A percentile compares a stretch with the other conserved stretches of the same genome.
phyloP scores from a whole-genome alignment of 2,797 vertebrate species.

The Carduelis carduelis region DNA sequence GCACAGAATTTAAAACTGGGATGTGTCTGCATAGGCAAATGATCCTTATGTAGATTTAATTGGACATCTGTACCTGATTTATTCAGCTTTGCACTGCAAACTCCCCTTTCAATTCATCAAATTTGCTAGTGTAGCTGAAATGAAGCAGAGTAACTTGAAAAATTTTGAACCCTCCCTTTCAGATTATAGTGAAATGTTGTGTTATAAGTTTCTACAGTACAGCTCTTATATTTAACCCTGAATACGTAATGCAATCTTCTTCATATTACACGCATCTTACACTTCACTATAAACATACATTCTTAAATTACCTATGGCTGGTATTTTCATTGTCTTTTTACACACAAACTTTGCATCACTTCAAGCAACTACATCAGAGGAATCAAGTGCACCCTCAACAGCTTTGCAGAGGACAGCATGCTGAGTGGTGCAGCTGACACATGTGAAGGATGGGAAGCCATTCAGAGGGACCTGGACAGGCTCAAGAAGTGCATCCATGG shows the following conservation, averaged over 20 bases:
- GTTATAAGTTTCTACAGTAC: background rate
- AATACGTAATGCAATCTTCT: background rate
- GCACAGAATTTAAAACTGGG: background rate
- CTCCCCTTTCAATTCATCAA: background rate
- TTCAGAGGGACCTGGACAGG: background rate
- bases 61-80: background rate
- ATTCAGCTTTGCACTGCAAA: background rate
- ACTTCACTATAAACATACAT: background rate
- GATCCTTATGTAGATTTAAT: background rate
- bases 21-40: background rate
- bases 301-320: background rate
- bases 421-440: fast-evolving
- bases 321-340: background rate
- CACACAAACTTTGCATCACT: background rate
- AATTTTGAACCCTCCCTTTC: background rate
- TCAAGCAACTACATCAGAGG: background rate
- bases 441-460: fast-evolving
- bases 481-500: background rate
- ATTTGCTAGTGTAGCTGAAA: background rate
- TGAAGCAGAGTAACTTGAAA: background rate
- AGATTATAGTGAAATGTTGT: background rate
- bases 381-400: background rate
- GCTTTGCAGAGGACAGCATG: background rate
- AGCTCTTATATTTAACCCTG: background rate
- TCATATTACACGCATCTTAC: background rate